A percentile compares a stretch with the other conserved stretches of the same genome.
Conservation (phyloP, 2,113 vertebrate species). For the Heterotis niloticus region DNA sequence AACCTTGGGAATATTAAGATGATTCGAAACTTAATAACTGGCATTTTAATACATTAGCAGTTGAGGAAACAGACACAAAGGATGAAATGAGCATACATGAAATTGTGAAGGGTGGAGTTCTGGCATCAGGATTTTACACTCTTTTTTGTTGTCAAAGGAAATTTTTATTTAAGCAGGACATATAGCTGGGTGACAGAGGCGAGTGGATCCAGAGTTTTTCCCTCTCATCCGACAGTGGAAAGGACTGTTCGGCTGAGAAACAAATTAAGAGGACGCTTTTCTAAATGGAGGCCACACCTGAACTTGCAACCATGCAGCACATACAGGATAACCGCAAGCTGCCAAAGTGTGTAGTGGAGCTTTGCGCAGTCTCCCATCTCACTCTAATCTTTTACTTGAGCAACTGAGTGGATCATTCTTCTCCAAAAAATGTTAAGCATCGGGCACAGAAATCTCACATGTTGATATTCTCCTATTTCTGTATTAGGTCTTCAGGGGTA, state of each 20-base stretch:
- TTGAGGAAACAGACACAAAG: background rate
- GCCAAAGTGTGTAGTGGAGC: background rate
- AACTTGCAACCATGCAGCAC: conserved; percentile 5
- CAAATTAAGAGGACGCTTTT: conserved; percentile 27
- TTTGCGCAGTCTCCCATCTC: background rate
- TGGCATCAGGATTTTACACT: conserved; percentile 1
- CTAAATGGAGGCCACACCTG: conserved; percentile 10
- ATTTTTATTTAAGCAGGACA: conserved; percentile 4
- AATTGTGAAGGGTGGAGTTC: conserved; percentile 3
- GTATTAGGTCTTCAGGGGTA: no score
- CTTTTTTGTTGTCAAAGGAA: background rate
- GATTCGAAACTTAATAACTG: background rate
- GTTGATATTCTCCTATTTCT: no score
- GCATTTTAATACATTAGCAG: background rate
- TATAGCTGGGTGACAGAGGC: background rate
- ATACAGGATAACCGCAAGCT: conserved; percentile 23
- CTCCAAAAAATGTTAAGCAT: no score
- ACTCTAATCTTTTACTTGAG: background rate
- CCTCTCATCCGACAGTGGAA: conserved; percentile 9
- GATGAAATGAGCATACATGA: background rate
- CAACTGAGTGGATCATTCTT: no score
- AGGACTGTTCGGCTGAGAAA: conserved; percentile 8
- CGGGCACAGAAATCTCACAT: no score
- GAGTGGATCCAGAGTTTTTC: background rate
- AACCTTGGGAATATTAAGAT: background rate